These are phyloP conservation scores for Drepana falcataria DNA, from an alignment of 2,888 invertebrate species.

Conservation along the genomic window DNA sequence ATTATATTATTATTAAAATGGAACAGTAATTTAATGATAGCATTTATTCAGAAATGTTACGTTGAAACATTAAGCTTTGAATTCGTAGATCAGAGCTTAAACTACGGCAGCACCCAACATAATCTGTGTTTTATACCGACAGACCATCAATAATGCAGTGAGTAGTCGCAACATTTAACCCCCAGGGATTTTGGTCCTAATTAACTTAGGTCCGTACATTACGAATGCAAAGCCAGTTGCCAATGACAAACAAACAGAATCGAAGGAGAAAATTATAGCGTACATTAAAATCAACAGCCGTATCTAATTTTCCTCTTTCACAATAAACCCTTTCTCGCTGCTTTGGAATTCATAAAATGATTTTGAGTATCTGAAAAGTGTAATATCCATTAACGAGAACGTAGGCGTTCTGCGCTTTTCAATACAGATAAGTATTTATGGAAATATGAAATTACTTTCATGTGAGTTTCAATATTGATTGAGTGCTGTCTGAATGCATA, in stretches of 20 bases:
- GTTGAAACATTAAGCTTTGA: neutral
- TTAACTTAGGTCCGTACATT: slow-evolving; percentile 1
- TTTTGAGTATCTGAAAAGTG: slow-evolving; percentile 13
- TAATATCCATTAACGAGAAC: slow-evolving; percentile 19
- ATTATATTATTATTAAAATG: no score
- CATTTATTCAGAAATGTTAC: no score
- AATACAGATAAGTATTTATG: slow-evolving; percentile 2
- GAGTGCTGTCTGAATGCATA: no score
- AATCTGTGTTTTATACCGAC: neutral
- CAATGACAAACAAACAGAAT: neutral
- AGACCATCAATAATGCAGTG: slow-evolving; percentile 44
- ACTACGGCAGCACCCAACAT: neutral
- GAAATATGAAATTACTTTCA: slow-evolving; percentile 5
- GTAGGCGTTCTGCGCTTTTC: slow-evolving; percentile 9
- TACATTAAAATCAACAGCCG: neutral
- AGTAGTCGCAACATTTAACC: slow-evolving; percentile 25
- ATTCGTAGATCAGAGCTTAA: neutral
- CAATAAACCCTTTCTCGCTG: neutral
- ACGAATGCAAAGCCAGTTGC: neutral
- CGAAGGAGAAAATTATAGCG: neutral
- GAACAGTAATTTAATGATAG: no score
- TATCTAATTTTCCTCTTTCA: neutral
- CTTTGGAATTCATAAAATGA: slow-evolving; percentile 15
- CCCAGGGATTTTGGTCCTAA: neutral
- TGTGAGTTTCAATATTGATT: no score